Evolutionary conservation across 1,140 invertebrate species (phyloP).

Genomic region (Melitaea cinxia): DNA sequence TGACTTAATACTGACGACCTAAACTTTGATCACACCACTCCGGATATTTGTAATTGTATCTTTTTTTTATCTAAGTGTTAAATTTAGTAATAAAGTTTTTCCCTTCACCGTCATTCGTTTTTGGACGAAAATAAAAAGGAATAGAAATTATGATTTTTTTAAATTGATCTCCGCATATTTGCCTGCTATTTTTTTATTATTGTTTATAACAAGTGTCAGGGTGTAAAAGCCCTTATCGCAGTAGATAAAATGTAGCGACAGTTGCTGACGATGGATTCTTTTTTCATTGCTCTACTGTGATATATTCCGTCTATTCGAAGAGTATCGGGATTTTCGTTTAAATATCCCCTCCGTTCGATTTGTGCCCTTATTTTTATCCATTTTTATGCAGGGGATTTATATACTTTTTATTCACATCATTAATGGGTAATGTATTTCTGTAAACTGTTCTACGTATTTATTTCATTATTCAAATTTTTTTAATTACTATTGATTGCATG

Average conservation of each 20-base stretch:
- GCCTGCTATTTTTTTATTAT: too few species aligned
- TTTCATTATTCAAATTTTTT: background rate
- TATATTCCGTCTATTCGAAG: constrained; percentile 55
- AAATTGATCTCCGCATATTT: too few species aligned
- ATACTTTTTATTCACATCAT: background rate
- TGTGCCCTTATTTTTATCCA: constrained; percentile 35
- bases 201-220: constrained; percentile 14
- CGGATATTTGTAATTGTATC: too few species aligned
- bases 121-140: too few species aligned
- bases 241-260: constrained; percentile 59
- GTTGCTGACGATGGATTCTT: constrained; percentile 51
- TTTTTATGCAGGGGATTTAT: constrained; percentile 26
- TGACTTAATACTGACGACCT: too few species aligned
- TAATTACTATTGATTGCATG: too few species aligned
- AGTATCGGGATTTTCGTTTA: constrained; percentile 43
- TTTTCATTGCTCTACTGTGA: constrained; percentile 62
- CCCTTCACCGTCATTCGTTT: too few species aligned
- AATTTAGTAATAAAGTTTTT: too few species aligned
- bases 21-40: too few species aligned
- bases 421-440: background rate
- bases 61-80: too few species aligned
- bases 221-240: constrained; percentile 47
- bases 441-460: background rate
- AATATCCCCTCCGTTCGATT: constrained; percentile 32
- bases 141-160: too few species aligned